A percentile compares a stretch with the other conserved stretches of the same genome.
These are phyloP conservation scores for Microctenopoma stevenorrisi DNA, from an alignment of 2,797 vertebrate genomes.

Conservation along the genomic window DNA sequence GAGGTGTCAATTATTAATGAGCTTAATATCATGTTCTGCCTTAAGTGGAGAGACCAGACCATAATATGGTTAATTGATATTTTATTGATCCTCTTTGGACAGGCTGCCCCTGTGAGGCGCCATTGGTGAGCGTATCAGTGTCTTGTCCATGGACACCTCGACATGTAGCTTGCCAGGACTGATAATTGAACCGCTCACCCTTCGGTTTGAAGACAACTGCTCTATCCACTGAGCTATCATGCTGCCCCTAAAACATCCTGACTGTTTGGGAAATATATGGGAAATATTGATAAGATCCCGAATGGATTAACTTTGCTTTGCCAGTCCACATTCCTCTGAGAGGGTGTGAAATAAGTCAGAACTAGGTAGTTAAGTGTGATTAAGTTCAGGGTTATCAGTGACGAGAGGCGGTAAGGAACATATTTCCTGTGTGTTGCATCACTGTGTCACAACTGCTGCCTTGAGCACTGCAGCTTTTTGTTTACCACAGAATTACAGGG, in stretches of 20 bases:
- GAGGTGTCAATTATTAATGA: slow-evolving; percentile 72
- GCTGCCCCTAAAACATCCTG: too few species aligned
- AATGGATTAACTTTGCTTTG: slow-evolving; percentile 26
- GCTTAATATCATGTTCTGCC: slow-evolving; percentile 61
- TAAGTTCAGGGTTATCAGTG: slow-evolving; percentile 32
- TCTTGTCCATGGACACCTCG: too few species aligned
- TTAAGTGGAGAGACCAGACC: slow-evolving; percentile 21
- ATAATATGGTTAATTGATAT: too few species aligned
- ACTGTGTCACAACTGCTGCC: slow-evolving; percentile 48
- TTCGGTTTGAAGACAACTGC: too few species aligned
- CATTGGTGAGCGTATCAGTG: too few species aligned
- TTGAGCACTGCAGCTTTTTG: slow-evolving; percentile 60
- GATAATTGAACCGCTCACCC: too few species aligned
- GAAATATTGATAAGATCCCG: not conserved
- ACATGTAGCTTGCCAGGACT: too few species aligned
- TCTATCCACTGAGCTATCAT: too few species aligned
- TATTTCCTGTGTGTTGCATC: slow-evolving; percentile 72
- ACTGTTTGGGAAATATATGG: not conserved
- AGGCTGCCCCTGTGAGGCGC: too few species aligned
- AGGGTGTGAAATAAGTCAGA: slow-evolving; percentile 41
- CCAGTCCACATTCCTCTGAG: slow-evolving; percentile 41
- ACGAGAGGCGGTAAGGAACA: slow-evolving; percentile 12
- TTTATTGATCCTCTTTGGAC: too few species aligned
- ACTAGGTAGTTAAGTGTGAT: slow-evolving; percentile 52
- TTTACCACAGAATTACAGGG: slow-evolving; percentile 51